Evolutionary conservation across 1,140 invertebrate species (phyloP).

Genomic region (Cephus cinctus): DNA sequence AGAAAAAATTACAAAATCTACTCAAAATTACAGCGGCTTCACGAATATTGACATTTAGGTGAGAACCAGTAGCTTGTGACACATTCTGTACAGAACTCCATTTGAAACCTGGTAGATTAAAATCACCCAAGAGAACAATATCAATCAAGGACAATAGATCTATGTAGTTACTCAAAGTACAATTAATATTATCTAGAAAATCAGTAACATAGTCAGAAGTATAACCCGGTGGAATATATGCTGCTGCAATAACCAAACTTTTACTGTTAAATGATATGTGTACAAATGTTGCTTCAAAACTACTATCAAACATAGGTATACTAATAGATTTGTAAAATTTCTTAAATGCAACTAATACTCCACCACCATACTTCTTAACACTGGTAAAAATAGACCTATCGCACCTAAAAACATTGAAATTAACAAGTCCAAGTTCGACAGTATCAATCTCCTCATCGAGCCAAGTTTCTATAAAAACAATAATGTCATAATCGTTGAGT

Average conservation of each 20-base stretch:
- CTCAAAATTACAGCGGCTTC: background rate
- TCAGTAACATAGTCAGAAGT: background rate
- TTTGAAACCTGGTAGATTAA: no score
- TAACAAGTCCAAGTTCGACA: background rate
- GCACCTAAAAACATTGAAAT: background rate
- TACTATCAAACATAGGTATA: background rate
- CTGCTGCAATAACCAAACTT: background rate
- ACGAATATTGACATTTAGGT: background rate
- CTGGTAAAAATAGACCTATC: background rate
- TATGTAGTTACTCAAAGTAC: no score
- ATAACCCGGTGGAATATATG: background rate
- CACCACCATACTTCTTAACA: no score
- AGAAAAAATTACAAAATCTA: no score
- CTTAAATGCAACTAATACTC: no score
- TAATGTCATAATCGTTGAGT: background rate
- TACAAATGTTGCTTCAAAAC: background rate
- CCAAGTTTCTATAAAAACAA: background rate
- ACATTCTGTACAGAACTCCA: no score
- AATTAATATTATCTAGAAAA: no score
- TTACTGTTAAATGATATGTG: background rate
- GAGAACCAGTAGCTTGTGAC: no score
- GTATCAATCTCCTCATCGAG: background rate
- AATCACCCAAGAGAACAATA: no score
- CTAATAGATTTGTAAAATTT: background rate
- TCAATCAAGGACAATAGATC: no score